Evolutionary conservation across 1,140 invertebrate species (phyloP), one percentile per base, ranked within the genome.

Genomic region (Macrocentrus cingulum): DNA sequence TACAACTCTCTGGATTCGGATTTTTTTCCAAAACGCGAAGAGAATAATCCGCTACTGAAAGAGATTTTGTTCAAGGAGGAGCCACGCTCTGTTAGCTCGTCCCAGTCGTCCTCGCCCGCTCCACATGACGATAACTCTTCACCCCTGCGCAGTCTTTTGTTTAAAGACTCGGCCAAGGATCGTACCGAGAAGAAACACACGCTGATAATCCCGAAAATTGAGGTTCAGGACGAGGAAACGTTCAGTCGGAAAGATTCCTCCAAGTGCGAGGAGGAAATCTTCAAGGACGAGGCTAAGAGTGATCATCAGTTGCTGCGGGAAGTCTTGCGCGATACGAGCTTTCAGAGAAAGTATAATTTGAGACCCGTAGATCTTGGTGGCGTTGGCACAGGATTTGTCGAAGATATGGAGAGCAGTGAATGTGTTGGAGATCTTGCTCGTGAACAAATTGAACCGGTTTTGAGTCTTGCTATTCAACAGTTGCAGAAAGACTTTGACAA

Each of bases 401-500:
- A 82, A 67, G 68, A 82, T 60, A 76, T 80, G 79, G 65, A 68
- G 16, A 59, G 70, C 23, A 72, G 74, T 29, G 73, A 77, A 55
- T 77, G 80, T 56, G 82, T 86, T 39, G 84, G 84, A 1, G 82
- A 86, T 25, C 77, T 88, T 36, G 83, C 83, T n/a, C 81, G 84
- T 22, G 87, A 88, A 63, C 85, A 88, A 65, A 90, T 94, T 60
- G 91, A 92, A 70, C 90, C 91, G 5, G 88, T 94, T 11, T 83
- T 94, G 16, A 91, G 87, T 52, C 80, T 94, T 69, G 91, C 91
- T 4, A 90, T 94, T 63, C 91, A 94, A 66, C 89, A 94, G 69
- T 85, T 91, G 54, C 88, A 90, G 59, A 87, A 88, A 65, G 91
- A 94, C 71, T 90, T 94, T 25, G 87, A 91, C 64, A 89, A 87